Conservation (phyloP, 2,888 invertebrate genomes). For the Lithophane leautieri region DNA sequence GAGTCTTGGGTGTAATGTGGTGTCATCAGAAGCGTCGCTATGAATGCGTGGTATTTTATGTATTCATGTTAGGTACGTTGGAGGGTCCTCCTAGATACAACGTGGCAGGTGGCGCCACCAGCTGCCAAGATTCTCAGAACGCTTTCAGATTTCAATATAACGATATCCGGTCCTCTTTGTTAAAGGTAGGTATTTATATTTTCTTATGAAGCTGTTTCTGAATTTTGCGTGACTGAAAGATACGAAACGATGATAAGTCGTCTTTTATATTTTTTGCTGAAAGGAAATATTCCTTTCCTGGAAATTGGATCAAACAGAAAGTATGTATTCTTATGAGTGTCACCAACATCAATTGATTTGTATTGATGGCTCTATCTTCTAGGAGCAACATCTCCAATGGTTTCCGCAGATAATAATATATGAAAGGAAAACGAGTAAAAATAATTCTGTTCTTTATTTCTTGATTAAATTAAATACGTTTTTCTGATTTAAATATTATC, state of each 20-base stretch:
- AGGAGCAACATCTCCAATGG: background rate
- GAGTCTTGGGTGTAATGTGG: constrained; percentile 25
- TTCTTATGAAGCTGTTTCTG: constrained; percentile 46
- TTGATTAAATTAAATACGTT: background rate
- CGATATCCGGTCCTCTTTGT: constrained; percentile 46
- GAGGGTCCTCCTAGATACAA: constrained; percentile 26
- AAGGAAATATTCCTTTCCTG: constrained; percentile 13
- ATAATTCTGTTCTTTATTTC: background rate
- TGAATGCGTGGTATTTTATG: constrained; percentile 37
- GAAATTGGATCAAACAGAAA: background rate
- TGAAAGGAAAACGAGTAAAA: background rate
- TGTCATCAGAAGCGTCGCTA: constrained; percentile 13
- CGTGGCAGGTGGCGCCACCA: constrained; percentile 43
- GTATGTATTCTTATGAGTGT: background rate
- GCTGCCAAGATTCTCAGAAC: constrained; percentile 47
- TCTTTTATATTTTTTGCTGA: constrained; percentile 32
- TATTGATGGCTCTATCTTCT: constrained; percentile 2
- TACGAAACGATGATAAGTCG: constrained; percentile 8
- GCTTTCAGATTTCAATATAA: constrained; percentile 57
- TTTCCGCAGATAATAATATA: constrained; percentile 1
- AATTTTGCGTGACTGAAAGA: constrained; percentile 18
- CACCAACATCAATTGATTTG: constrained; percentile 24
- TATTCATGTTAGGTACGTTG: constrained; percentile 22
- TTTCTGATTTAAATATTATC: background rate
- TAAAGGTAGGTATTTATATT: constrained; percentile 43